Evolutionary conservation across 1,140 invertebrate genomes (phyloP), one percentile per base, ranked within the genome.

Genomic region (Himalopsyche phryganea): DNA sequence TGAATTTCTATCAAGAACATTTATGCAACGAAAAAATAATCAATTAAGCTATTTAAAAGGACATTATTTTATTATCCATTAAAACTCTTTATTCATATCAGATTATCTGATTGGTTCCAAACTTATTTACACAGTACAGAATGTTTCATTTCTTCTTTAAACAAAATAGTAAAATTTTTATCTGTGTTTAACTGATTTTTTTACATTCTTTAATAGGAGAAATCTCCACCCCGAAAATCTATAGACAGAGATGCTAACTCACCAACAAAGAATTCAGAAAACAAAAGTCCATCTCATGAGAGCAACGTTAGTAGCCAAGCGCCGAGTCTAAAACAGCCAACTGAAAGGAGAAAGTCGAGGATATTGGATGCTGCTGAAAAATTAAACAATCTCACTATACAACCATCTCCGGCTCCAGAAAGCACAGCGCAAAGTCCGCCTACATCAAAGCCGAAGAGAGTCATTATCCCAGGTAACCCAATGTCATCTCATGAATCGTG

Each of bases 341-440:
- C 66, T 11, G 72, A 76, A 55, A 76, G 84, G 49, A 75, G 85
- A 52, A 78, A 81, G 38, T 87, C 86, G 0, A 83, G 84, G 57
- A 85, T 87, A 45, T 85, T 87, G 52, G 86, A 87, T 66, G 82
- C 84, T 2, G 84, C 85, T 0, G 85, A 87, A 67, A 86, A 87
- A 68, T 85, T 87, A 66, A 85, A 85, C 66, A 84, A 83, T 62
- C 66, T 85, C 60, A 75, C 75, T 1, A 70, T 71, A 18, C 62
- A 64, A 17, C 58, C 62, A 0, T 52, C 67, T 1, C 70, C 67
- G 49, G 62, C 52, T 18, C 11, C 38, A 5, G 71, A 50, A 4
- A 68, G 70, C 17, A 63, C 67, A 20, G 66, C 72, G 13, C 59
- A 66, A 10, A 65, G 64, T 14, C 71, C 69, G 2, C 71, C 77